Percentiles rank a stretch among this genome's conserved stretches.
Conservation (phyloP, 1,140 invertebrate genomes). For the Polyergus mexicanus region DNA sequence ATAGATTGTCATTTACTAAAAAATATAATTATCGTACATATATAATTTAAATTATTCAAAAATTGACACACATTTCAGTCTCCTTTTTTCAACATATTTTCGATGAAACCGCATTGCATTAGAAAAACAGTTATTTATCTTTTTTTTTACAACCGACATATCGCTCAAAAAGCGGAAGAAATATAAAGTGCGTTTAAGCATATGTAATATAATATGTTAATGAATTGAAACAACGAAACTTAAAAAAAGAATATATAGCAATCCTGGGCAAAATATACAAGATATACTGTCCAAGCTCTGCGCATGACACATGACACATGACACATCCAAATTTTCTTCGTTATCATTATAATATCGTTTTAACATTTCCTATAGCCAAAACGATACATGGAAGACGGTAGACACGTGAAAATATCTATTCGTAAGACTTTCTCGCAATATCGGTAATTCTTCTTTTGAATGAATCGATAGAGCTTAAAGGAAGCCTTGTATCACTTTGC, state of each 20-base stretch:
- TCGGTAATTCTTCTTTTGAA: conserved; percentile 65
- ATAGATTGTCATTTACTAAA: too few relatives aligned
- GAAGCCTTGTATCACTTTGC: conserved; percentile 68
- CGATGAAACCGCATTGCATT: too few relatives aligned
- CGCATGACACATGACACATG: too few relatives aligned
- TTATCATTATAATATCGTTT: conserved; percentile 8
- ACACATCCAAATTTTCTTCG: background rate
- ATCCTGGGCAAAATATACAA: background rate
- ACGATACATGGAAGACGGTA: conserved; percentile 17
- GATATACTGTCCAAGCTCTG: background rate
- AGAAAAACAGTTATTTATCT: too few relatives aligned
- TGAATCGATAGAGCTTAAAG: conserved; percentile 74
- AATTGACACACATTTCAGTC: too few relatives aligned
- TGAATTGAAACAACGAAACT: conserved; percentile 2
- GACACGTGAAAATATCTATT: conserved; percentile 55
- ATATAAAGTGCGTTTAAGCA: background rate
- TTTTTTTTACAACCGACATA: too few relatives aligned
- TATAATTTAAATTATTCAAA: too few relatives aligned
- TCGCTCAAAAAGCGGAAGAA: background rate
- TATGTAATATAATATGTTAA: background rate
- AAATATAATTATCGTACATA: too few relatives aligned
- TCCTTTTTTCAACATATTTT: too few relatives aligned
- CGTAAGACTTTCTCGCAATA: conserved; percentile 43
- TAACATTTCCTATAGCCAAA: background rate
- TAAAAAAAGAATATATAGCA: background rate